Evolutionary conservation across 2,113 vertebrate species (phyloP).

Genomic region (Urocolius indicus): DNA sequence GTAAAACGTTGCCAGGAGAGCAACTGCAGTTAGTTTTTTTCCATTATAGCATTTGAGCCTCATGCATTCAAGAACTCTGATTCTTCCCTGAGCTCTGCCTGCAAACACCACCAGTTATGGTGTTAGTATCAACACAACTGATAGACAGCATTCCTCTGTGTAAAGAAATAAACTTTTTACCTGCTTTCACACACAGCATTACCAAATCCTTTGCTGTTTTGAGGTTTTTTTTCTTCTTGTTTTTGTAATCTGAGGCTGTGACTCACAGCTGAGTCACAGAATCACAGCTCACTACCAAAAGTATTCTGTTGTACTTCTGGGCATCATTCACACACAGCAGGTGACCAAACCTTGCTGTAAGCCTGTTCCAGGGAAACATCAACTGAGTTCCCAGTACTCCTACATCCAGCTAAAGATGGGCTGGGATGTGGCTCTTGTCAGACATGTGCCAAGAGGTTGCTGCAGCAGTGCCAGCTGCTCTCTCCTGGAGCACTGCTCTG

Average conservation of each 20-base stretch:
- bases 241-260: background rate
- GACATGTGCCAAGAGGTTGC: background rate
- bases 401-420: background rate
- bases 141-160: background rate
- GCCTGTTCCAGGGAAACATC: background rate
- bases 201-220: background rate
- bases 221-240: background rate
- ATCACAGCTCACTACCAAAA: background rate
- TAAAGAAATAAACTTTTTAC: background rate
- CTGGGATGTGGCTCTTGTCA: background rate
- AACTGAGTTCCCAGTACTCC: background rate
- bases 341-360: background rate
- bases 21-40: background rate
- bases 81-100: background rate
- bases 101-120: background rate
- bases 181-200: background rate
- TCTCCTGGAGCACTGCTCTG: background rate
- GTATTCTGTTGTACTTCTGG: background rate
- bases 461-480: fast-evolving
- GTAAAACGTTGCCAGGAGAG: background rate
- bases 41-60: background rate
- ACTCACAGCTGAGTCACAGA: background rate
- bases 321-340: background rate
- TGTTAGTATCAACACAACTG: background rate
- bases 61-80: background rate